Evolutionary conservation across 2,888 invertebrate species (phyloP).

Genomic region (Euphydryas editha): DNA sequence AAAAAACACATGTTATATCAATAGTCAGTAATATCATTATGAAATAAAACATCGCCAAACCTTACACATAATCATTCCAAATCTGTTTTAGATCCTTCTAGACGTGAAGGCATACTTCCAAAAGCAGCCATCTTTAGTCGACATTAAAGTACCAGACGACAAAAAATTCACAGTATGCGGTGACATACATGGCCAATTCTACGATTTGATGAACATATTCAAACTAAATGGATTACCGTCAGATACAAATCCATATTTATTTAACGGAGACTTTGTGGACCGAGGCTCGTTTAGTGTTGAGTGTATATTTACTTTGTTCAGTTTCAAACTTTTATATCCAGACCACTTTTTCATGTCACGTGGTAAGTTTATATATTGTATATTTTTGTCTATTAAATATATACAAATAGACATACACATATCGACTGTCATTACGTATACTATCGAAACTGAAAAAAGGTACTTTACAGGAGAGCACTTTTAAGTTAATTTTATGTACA

Average conservation of each 20-base stretch:
- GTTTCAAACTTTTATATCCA: conserved; percentile 97
- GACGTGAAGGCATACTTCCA: conserved; percentile 94
- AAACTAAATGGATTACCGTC: conserved; percentile 98
- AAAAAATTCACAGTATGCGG: conserved; percentile 99
- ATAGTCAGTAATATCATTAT: too few species aligned
- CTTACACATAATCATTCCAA: too few species aligned
- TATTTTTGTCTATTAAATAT: too few species aligned
- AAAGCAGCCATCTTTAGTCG: conserved; percentile 93
- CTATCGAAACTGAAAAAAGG: too few species aligned
- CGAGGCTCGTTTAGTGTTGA: conserved; percentile 99
- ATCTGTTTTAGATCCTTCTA: conserved; percentile 90
- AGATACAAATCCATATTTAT: conserved; percentile 97
- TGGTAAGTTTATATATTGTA: conserved; percentile 87
- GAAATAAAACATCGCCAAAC: too few species aligned
- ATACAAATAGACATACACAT: too few species aligned
- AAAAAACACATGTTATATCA: too few species aligned
- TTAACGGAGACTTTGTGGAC: conserved; percentile 99
- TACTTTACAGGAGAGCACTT: too few species aligned
- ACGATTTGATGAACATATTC: conserved; percentile 99
- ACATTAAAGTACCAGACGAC: conserved; percentile 93
- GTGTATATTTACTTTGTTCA: conserved; percentile 98
- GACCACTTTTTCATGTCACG: conserved; percentile 98
- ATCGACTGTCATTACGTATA: too few species aligned
- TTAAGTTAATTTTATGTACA: too few species aligned
- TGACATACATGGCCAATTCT: conserved; percentile 99